A percentile compares a stretch with the other conserved stretches of the same genome.
Evolutionary conservation across 2,888 invertebrate genomes (phyloP).

Genomic region (Temnothorax rugatulus): DNA sequence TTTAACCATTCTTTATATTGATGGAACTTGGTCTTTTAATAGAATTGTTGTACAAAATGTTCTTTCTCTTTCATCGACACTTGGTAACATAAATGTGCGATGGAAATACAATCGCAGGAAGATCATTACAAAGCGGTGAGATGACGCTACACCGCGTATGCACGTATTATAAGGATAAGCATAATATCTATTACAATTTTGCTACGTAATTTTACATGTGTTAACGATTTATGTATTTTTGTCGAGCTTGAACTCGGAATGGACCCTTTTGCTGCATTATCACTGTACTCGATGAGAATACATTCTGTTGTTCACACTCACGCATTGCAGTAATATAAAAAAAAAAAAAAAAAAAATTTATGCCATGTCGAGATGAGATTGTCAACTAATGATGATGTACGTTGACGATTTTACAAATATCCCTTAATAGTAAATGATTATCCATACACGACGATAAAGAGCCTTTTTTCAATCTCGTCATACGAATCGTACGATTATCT

Average conservation of each 20-base stretch:
- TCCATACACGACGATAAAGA: slow-evolving; percentile 70
- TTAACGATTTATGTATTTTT: slow-evolving; percentile 46
- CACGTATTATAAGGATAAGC: slow-evolving; percentile 1
- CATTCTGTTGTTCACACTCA: slow-evolving; percentile 68
- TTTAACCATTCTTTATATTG: not conserved
- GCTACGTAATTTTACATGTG: slow-evolving; percentile 51
- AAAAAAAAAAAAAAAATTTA: slow-evolving; percentile 60
- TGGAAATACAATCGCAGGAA: slow-evolving; percentile 12
- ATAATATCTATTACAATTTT: slow-evolving; percentile 53
- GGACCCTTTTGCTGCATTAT: slow-evolving; percentile 80
- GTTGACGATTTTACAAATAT: slow-evolving; percentile 71
- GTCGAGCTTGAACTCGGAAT: slow-evolving; percentile 63
- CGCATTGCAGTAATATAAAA: slow-evolving; percentile 69
- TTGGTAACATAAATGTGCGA: not conserved
- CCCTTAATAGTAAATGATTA: slow-evolving; percentile 73
- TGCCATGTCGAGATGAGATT: slow-evolving; percentile 69
- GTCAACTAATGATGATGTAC: slow-evolving; percentile 70
- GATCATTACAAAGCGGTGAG: slow-evolving; percentile 19
- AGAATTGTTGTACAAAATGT: not conserved
- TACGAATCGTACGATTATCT: slow-evolving; percentile 40
- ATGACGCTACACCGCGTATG: not conserved
- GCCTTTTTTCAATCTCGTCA: slow-evolving; percentile 63
- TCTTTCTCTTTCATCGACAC: not conserved
- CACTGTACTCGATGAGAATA: slow-evolving; percentile 72
- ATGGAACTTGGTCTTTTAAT: not conserved